Evolutionary conservation across 2,113 vertebrate species (phyloP), one percentile per base, ranked within the genome.

Genomic region (Reinhardtius hippoglossoides): DNA sequence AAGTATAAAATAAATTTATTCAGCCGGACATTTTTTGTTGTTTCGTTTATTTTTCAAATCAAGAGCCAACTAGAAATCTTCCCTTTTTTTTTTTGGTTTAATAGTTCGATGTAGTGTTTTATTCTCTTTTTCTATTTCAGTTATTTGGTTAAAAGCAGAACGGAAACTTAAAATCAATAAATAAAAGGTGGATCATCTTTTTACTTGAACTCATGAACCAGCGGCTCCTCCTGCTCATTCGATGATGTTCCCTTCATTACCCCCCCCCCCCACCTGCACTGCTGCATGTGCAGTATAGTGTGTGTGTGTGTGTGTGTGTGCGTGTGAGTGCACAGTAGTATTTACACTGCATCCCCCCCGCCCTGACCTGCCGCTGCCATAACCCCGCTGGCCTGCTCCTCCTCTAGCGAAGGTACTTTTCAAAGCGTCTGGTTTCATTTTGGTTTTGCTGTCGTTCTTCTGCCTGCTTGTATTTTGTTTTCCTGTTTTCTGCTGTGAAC

Each of bases 1-100:
- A 78, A 84, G 81, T 74, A 56, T 83, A 1, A 58, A 93, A 93
- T 93, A 93, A 90, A 93, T 79, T 21, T 87, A 75, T 87, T 89
- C 81, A 86, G 74, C 84, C 74, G 59, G 77, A 84, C 59, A 1
- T 62, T 61, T 71, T 71, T 85, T 84, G 60, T 70, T 79, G 76
- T 40, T 88, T 86, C 66, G 3, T 54, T 46, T 46, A 23, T 82
- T 66, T 66, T 50, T 50, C 18, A 5, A 50, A 16, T 18, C 18
- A 5, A 50, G 46, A 50, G 18, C 4, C 3, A 6, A 48, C 12
- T 18, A 18, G 15, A 18, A 7, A 1, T n/a, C 44, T 54, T 5
- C 1, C 35, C 9, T 9, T 31, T 5, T 46, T 31, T 1, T 46
- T 46, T 46, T n/a, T n/a, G n/a, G 13, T 46, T 46, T 1, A 48